phyloP scores from a whole-genome alignment of 2,797 vertebrate species.

The Pagetopsis macropterus region DNA sequence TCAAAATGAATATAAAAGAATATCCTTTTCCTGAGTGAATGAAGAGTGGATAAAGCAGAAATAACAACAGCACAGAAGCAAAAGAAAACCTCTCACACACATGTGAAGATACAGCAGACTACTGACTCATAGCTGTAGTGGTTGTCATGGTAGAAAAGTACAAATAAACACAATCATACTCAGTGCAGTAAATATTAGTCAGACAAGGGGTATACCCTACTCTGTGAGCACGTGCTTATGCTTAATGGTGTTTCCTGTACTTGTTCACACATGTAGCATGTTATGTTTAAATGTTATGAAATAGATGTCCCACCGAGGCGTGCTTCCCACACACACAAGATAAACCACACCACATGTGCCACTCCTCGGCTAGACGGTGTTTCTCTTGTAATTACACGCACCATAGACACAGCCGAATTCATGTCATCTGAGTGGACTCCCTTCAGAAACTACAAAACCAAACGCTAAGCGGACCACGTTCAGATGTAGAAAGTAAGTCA shows the following conservation, averaged over 20 bases:
- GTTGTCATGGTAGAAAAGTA: slow-evolving; percentile 27
- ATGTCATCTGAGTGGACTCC: slow-evolving; percentile 44
- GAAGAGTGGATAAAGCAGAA: background rate
- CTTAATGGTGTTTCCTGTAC: background rate
- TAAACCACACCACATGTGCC: slow-evolving; percentile 33
- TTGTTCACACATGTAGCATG: slow-evolving; percentile 5
- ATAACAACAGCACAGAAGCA: slow-evolving; percentile 15
- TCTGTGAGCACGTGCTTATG: background rate
- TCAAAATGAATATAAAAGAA: background rate
- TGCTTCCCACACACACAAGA: slow-evolving; percentile 23
- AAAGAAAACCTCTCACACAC: slow-evolving; percentile 12
- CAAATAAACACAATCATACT: slow-evolving; percentile 42
- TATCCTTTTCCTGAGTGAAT: background rate
- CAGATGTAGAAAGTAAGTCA: slow-evolving; percentile 7
- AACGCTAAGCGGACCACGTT: background rate
- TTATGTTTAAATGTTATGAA: background rate
- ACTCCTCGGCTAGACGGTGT: slow-evolving; percentile 37
- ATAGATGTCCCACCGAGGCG: slow-evolving; percentile 19
- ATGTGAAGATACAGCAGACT: slow-evolving; percentile 9
- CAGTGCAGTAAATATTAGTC: slow-evolving; percentile 20
- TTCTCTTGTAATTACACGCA: slow-evolving; percentile 55
- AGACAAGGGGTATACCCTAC: background rate
- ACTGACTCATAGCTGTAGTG: slow-evolving; percentile 37
- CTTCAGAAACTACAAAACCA: slow-evolving; percentile 28
- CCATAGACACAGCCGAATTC: slow-evolving; percentile 26